Conservation (phyloP, 2,113 vertebrate genomes). For the Bujurquina vittata region DNA sequence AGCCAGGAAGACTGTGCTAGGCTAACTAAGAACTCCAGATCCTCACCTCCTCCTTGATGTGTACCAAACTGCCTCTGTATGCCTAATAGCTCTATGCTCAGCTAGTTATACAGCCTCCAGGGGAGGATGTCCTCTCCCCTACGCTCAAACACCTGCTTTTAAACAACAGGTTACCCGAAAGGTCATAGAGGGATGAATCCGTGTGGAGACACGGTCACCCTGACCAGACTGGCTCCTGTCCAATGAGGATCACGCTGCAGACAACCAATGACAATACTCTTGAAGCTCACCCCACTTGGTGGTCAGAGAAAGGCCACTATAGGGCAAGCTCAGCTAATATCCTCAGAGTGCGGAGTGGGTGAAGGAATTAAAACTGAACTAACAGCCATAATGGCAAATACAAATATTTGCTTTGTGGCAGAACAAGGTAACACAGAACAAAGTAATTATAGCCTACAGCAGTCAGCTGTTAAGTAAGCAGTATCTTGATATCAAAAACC, state of each 20-base stretch:
- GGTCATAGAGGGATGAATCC: neutral
- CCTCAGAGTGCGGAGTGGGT: neutral
- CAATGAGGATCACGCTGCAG: conserved; percentile 43
- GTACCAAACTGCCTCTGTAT: neutral
- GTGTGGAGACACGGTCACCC: neutral
- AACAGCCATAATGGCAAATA: neutral
- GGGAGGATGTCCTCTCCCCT: neutral
- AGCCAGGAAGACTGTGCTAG: neutral
- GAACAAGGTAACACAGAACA: neutral
- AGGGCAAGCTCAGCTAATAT: conserved; percentile 39
- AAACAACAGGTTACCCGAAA: neutral
- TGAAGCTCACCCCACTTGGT: conserved; percentile 73
- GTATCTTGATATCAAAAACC: neutral
- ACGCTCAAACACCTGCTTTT: conserved; percentile 3
- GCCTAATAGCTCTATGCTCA: neutral
- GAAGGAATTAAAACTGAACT: neutral
- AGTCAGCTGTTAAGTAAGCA: neutral
- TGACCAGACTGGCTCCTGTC: neutral
- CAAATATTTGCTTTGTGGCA: neutral
- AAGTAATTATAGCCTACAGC: neutral
- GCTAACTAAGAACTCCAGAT: neutral
- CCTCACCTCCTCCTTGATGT: neutral
- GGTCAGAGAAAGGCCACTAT: conserved; percentile 55
- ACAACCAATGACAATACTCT: conserved; percentile 70
- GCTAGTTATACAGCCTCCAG: neutral